These are phyloP conservation scores for Philhelius pedissequus DNA, from an alignment of 2,888 invertebrate genomes.

Conservation along the genomic window DNA sequence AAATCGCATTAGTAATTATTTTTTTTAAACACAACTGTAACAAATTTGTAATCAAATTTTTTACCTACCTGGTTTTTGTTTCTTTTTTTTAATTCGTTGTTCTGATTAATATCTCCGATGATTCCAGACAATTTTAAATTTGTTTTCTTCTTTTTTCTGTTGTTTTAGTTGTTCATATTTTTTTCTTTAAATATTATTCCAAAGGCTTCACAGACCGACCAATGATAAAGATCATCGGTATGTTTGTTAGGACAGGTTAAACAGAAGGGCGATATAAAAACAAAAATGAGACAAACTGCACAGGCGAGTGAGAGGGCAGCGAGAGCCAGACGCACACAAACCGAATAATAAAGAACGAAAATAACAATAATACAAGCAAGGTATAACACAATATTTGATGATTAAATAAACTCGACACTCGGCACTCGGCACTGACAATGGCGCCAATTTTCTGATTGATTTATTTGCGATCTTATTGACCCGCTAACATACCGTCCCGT, in stretches of 20 bases:
- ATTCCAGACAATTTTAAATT: not conserved
- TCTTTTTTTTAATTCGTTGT: not conserved
- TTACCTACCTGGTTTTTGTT: conserved; percentile 38
- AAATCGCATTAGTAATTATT: too few species aligned
- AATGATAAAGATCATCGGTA: conserved; percentile 33
- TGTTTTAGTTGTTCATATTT: conserved; percentile 22
- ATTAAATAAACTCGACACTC: conserved; percentile 38
- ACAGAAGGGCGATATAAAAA: not conserved
- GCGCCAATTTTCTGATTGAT: conserved; percentile 44
- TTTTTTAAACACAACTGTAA: too few species aligned
- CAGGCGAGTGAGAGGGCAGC: not conserved
- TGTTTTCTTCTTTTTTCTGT: not conserved
- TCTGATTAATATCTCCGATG: not conserved
- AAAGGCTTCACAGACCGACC: not conserved
- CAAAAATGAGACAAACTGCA: conserved; percentile 1
- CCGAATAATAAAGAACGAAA: not conserved
- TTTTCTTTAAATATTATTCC: conserved; percentile 35
- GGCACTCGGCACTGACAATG: conserved; percentile 26
- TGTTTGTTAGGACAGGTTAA: not conserved
- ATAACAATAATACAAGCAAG: not conserved
- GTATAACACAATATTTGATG: conserved; percentile 16
- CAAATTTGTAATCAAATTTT: not conserved
- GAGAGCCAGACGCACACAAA: conserved; percentile 5
- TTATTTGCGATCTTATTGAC: conserved; percentile 39
- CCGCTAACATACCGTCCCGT: conserved; percentile 4